Evolutionary conservation across 2,888 invertebrate species (phyloP), one percentile per base, ranked within the genome.

Genomic region (Ceraclea dissimilis): DNA sequence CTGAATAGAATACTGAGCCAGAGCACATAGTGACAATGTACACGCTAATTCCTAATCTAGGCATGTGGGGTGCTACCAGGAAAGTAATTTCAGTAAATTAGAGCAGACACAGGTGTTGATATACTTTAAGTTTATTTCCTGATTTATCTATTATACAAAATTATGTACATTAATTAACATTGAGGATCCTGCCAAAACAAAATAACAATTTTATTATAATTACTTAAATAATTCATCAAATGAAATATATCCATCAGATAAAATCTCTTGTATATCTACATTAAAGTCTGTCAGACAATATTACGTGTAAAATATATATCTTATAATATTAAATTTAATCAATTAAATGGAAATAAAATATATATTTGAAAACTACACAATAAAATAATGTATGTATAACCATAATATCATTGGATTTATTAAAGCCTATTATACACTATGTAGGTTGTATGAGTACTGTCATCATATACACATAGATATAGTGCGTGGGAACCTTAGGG

Each of bases 141-240:
- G 74, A 71, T 71, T 75, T 72, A 75, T 71, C 76, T 78, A 77
- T 76, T 71, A 75, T 78, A 78, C 77, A 78, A 77, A 78, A 77
- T 69, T 77, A 78, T 78, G 75, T 78, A 78, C 78, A 78, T 76
- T 75, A n/a, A n/a, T n/a, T n/a, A 75, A 77, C 76, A 77, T 76
- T 74, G 76, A 78, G 75, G 77, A 75, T 76, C 76, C 78, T 78
- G 78, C 78, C 77, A 76, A 76, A 78, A 76, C 77, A 77, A 60
- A 77, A 76, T 77, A 77, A 78, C 78, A 78, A 75, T 39, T 39
- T 39, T 4, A 39, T 39, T n/a, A 39, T 39, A 39, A 39, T 39
- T 76, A 59, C 63, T 77, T 77, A 76, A 76, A 75, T 48, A 49
- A 74, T 73, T 75, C 74, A 76, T 75, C 75, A 76, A 73, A 75